Conservation (phyloP, 2,797 vertebrate species). For the Helarctos malayanus region DNA sequence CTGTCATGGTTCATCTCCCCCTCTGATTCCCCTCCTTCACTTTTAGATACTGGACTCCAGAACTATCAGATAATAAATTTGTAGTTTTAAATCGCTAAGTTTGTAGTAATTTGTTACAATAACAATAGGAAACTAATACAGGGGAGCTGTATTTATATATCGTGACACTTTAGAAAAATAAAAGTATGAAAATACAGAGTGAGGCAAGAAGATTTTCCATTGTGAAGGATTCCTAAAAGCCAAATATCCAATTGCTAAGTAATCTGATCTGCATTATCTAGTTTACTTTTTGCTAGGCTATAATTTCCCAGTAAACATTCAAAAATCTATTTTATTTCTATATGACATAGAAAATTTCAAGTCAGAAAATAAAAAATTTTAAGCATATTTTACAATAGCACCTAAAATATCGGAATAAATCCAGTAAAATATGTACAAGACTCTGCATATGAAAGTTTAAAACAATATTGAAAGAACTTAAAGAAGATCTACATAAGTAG, state of each 20-base stretch:
- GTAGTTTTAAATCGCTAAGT: neutral
- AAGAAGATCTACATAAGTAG: neutral
- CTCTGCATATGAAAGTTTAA: neutral
- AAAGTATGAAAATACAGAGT: neutral
- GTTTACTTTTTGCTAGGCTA: neutral
- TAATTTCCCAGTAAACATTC: neutral
- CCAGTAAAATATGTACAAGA: neutral
- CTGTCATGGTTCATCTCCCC: too few relatives aligned
- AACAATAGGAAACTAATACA: neutral
- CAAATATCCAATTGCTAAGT: neutral
- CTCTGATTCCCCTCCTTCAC: too few relatives aligned
- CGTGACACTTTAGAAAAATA: neutral
- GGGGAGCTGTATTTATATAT: neutral
- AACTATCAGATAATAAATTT: neutral
- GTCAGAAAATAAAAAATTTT: neutral
- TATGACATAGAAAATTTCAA: neutral
- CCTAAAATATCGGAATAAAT: conserved; percentile 27
- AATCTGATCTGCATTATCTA: neutral
- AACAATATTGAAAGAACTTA: conserved; percentile 14
- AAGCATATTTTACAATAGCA: neutral
- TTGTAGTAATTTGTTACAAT: neutral
- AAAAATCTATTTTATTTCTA: neutral
- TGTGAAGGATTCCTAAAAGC: neutral
- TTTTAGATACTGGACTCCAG: neutral
- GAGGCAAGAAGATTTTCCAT: neutral